Conservation (phyloP, 2,113 vertebrate genomes). For the Fukomys damarensis region DNA sequence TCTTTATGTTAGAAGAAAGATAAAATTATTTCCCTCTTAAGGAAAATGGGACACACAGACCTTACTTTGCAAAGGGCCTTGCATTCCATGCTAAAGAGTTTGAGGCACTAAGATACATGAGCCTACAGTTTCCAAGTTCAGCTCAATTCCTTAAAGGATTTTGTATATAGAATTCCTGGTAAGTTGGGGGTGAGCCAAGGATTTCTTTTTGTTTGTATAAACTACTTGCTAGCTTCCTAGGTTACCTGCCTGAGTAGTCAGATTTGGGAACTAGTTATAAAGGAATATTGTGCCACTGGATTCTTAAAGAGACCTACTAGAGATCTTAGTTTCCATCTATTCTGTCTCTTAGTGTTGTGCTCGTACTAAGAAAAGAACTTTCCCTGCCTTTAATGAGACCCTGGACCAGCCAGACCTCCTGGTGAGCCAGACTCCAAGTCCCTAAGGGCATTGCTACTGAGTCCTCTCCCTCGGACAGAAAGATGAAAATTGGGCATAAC, state of each 20-base stretch:
- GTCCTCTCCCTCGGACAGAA: constrained; percentile 3
- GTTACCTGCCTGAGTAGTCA: neutral
- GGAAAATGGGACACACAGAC: neutral
- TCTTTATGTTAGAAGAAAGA: neutral
- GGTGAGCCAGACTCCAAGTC: neutral
- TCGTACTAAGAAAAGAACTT: neutral
- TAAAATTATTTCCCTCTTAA: neutral
- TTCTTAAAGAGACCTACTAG: neutral
- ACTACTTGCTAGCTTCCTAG: neutral
- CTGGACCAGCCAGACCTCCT: neutral
- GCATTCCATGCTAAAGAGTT: neutral
- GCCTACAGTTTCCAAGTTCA: neutral
- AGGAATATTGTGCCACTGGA: neutral
- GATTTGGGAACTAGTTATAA: constrained; percentile 3
- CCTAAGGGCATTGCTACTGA: neutral
- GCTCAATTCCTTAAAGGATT: neutral
- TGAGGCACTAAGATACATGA: neutral
- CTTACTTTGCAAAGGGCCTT: neutral
- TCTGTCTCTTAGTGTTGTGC: neutral
- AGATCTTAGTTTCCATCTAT: neutral
- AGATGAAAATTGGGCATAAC: neutral
- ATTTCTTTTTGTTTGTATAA: constrained; percentile 10
- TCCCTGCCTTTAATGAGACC: neutral
- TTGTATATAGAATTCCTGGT: neutral
- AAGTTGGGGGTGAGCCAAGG: neutral